Base-by-base conservation (phyloP, 2,888 invertebrate species). In the Alloplasta piceator region DNA sequence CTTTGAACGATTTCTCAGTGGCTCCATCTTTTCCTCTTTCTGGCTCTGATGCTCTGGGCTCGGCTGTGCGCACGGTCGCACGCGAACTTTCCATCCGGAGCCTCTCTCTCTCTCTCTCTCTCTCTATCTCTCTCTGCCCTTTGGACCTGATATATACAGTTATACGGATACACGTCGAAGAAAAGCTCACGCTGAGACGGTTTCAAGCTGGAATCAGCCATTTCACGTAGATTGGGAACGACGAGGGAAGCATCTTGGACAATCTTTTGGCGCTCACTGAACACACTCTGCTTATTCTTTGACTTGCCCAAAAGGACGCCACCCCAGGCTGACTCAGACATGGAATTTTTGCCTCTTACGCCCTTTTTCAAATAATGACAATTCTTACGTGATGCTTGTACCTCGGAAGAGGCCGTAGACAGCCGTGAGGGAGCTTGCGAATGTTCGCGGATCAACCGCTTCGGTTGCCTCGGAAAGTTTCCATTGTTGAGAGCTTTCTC, bases 401-500 rank as follows among this genome's bases (percentile, higher is more conserved):
- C 26, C 26, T 26, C 26, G 3, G 26, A 43, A 6, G 48, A 56
- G 39, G 48, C 52, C 4, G 66, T 50, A 60, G n/a, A 50, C 39
- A 46, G 14, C 61, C 26, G 73, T 38, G 38, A 56, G 43, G 71
- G 60, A n/a, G 36, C 38, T 14, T 55, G 56, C 55, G 73, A 74
- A 73, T 74, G 61, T 56, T 73, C 56, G 46, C 64, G 68, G 63
- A 68, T 68, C 73, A 73, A 52, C 72, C 72, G 68, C 43, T 77
- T 58, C 73, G 73, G 52, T 73, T 77, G 63, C 16, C 26, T 56
- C 58, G 68, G 61, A 77, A 80, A 80, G 72, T 73, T 80, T 73
- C 63, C 58, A 80, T 77, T 70, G 77, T 80, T 74, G 64, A 46
- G 71, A 67, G 16, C 73, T 38, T 26, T 46, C 68, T 46, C 5